Conservation (phyloP, 92 coral and sea anemone genomes). For the Phymanthus crucifer region DNA sequence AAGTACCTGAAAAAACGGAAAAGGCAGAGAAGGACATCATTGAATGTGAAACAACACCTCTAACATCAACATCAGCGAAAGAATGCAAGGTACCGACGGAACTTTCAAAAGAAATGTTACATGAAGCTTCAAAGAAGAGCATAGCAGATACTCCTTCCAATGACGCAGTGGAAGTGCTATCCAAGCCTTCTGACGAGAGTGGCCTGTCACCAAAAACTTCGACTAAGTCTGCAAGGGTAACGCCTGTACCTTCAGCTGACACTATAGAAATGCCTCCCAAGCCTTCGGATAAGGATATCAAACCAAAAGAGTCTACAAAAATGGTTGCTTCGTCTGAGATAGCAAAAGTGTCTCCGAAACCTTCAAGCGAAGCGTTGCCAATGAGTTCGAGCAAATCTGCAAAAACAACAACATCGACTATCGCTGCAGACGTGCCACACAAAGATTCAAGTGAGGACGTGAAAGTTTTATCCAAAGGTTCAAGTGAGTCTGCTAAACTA, state of each 20-base stretch:
- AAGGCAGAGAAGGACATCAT: neutral
- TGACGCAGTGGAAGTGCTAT: neutral
- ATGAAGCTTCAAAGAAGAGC: slow-evolving; percentile 26
- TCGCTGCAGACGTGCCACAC: neutral
- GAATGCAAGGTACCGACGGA: neutral
- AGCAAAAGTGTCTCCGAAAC: neutral
- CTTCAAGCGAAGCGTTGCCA: slow-evolving; percentile 21
- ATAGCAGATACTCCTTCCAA: neutral
- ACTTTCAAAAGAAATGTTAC: neutral
- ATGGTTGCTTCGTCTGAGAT: slow-evolving; percentile 9
- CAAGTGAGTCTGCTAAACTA: neutral
- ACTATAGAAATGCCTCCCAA: neutral
- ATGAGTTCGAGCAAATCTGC: slow-evolving; percentile 10
- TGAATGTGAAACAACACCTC: slow-evolving; percentile 5
- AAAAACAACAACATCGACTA: slow-evolving; percentile 28
- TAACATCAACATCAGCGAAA: slow-evolving; percentile 14
- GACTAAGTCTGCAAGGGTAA: slow-evolving; percentile 12
- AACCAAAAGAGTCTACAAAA: neutral
- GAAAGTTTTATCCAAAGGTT: slow-evolving; percentile 5
- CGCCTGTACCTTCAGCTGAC: neutral
- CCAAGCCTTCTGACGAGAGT: slow-evolving; percentile 3
- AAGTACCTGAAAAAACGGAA: neutral
- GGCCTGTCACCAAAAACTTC: neutral
- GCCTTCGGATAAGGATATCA: neutral
- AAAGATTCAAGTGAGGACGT: slow-evolving; percentile 20